phyloP scores from a whole-genome alignment of 2,113 vertebrate species.

The Dolichallabes microphthalmus region DNA sequence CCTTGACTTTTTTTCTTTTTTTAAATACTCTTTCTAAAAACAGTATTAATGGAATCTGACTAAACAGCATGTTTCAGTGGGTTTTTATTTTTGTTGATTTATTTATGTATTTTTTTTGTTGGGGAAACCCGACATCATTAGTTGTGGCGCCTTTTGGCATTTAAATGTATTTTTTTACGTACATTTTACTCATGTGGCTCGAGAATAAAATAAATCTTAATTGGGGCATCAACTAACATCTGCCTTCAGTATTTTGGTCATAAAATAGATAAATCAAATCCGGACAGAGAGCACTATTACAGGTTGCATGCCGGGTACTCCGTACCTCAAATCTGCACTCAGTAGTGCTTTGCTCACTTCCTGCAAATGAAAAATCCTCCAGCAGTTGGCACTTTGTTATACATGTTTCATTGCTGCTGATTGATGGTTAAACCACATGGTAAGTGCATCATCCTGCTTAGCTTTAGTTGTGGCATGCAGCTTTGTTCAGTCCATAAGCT shows the following conservation, averaged over 20 bases:
- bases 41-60: background rate
- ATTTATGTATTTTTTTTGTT: background rate
- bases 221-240: background rate
- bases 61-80: background rate
- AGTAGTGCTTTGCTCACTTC: constrained; percentile 22
- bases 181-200: background rate
- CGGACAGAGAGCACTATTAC: constrained; percentile 20
- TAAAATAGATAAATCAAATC: background rate
- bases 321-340: background rate
- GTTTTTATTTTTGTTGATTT: background rate
- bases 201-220: background rate
- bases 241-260: background rate
- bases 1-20: background rate
- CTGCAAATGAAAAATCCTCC: background rate
- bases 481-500: background rate
- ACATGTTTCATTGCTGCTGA: background rate
- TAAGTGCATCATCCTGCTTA: constrained; percentile 33
- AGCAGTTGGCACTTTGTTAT: background rate
- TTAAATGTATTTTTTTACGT: too few species aligned
- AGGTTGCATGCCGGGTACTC: constrained; percentile 19
- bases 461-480: constrained; percentile 29
- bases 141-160: background rate
- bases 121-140: constrained; percentile 21
- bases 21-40: background rate
- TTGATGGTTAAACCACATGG: constrained; percentile 17